Evolutionary conservation across 2,113 vertebrate species (phyloP).

Genomic region (Sterrhoptilus dennistouni): DNA sequence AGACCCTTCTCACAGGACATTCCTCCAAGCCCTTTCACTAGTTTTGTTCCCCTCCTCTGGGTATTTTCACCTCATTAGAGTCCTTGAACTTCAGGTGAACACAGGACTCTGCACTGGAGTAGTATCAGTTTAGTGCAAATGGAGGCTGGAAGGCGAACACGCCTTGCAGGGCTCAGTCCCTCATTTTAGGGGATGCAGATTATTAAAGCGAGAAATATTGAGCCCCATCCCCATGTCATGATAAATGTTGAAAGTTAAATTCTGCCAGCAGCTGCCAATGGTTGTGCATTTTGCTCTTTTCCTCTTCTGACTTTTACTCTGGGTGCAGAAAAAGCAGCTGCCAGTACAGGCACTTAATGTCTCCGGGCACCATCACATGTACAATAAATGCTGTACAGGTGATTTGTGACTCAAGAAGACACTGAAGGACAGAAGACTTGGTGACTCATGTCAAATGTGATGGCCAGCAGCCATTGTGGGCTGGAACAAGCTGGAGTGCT

Average conservation of each 20-base stretch:
- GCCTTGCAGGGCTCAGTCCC: neutral
- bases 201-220: neutral
- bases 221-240: neutral
- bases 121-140: neutral
- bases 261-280: neutral
- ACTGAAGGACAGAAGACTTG: neutral
- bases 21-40: neutral
- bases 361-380: neutral
- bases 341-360: neutral
- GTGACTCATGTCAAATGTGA: neutral
- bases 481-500: neutral
- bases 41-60: neutral
- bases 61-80: neutral
- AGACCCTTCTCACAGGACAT: rapidly evolving
- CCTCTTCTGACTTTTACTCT: neutral
- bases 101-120: neutral
- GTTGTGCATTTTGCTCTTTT: neutral
- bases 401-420: neutral
- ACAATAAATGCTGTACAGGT: neutral
- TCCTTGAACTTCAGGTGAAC: neutral
- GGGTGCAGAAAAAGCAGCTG: neutral
- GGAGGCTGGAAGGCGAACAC: neutral
- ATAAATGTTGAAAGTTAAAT: neutral
- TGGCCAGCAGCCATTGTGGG: neutral
- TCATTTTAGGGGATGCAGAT: neutral